Percentiles rank a stretch among this genome's conserved stretches.
Evolutionary conservation across 2,797 vertebrate genomes (phyloP).

Genomic region (Melanotaenia trifasciata): DNA sequence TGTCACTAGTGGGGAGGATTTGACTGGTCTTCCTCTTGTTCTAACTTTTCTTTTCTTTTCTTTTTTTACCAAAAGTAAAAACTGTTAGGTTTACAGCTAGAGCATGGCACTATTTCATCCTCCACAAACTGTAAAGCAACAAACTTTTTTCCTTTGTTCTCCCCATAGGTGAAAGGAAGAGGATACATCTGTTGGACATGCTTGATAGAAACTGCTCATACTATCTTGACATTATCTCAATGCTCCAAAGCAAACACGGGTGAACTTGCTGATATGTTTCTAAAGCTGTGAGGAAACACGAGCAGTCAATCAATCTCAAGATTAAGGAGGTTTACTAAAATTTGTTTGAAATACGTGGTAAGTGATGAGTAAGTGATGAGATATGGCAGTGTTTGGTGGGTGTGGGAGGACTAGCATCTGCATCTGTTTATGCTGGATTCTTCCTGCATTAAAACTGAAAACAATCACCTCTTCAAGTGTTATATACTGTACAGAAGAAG

Average conservation of each 20-base stretch:
- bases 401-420: too few relatives aligned
- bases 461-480: conserved; percentile 3
- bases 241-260: conserved; percentile 33
- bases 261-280: conserved; percentile 8
- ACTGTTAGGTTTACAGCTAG: conserved; percentile 25
- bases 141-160: neutral
- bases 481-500: neutral
- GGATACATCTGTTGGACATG: neutral
- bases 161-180: conserved; percentile 4
- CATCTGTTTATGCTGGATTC: conserved; percentile 2
- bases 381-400: neutral
- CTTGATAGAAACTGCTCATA: neutral
- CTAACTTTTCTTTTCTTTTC: neutral
- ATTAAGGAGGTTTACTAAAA: neutral
- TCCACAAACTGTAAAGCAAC: neutral
- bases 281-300: neutral
- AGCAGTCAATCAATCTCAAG: neutral
- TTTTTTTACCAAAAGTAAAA: neutral
- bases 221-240: conserved; percentile 24
- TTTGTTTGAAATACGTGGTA: neutral
- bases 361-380: neutral
- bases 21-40: neutral
- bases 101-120: conserved; percentile 22
- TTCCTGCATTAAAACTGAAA: conserved; percentile 15
- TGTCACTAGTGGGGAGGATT: conserved; percentile 24